Percentiles rank a stretch among this genome's conserved stretches.
Evolutionary conservation across 37 sponge, comb jelly and placozoan genomes (phyloP).

Genomic region (Hexactinellida sp.): DNA sequence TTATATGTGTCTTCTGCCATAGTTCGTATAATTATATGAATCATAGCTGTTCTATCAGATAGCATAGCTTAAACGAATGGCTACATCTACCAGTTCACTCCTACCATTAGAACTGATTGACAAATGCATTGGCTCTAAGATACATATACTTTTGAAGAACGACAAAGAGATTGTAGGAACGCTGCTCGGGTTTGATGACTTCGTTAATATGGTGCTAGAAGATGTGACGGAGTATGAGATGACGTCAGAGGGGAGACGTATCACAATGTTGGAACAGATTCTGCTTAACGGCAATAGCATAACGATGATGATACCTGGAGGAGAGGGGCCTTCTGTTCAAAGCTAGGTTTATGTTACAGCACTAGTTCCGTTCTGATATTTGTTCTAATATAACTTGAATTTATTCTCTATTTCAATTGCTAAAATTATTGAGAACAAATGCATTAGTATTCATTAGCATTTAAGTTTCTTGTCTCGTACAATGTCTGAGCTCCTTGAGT

Average conservation of each 20-base stretch:
- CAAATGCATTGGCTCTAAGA: constrained; percentile 92
- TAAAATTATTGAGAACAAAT: too few species aligned
- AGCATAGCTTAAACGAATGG: background rate
- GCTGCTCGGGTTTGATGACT: constrained; percentile 94
- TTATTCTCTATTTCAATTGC: too few species aligned
- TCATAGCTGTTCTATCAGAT: background rate
- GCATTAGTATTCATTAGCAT: too few species aligned
- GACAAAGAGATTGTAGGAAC: constrained; percentile 94
- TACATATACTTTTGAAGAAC: constrained; percentile 90
- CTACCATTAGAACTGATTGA: constrained; percentile 78
- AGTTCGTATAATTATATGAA: too few species aligned
- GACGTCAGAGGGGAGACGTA: constrained; percentile 82
- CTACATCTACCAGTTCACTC: background rate
- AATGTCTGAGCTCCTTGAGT: background rate
- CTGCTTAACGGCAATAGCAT: constrained; percentile 89
- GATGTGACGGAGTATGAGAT: constrained; percentile 49
- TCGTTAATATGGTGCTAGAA: constrained; percentile 74
- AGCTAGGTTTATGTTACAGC: background rate
- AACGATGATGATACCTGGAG: constrained; percentile 84
- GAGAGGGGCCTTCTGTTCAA: constrained; percentile 58
- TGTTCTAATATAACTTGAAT: too few species aligned
- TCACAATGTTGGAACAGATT: constrained; percentile 93
- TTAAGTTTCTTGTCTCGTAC: background rate
- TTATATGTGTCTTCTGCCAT: too few species aligned
- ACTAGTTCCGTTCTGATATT: too few species aligned